phyloP scores from a whole-genome alignment of 2,797 vertebrate genomes.

The Apogon hyalosoma region DNA sequence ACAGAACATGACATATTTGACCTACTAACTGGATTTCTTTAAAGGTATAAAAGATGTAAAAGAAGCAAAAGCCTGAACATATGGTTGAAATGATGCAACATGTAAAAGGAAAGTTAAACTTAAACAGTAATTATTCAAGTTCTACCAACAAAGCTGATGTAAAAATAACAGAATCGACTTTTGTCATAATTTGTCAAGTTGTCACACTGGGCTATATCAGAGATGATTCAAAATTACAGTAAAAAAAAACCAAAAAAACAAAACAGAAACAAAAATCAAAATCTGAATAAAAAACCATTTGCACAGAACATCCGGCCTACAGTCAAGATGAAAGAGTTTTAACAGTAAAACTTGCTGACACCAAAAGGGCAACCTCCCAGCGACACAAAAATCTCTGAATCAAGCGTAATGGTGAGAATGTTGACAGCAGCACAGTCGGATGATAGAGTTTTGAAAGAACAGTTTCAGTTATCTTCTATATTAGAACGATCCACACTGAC shows the following conservation, averaged over 20 bases:
- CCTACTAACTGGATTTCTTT: no score
- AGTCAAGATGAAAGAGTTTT: slow-evolving; percentile 26
- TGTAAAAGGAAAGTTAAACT: slow-evolving; percentile 12
- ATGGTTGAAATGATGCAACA: slow-evolving; percentile 21
- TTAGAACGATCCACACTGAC: slow-evolving; percentile 29
- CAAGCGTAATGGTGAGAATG: slow-evolving; percentile 21
- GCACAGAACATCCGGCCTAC: slow-evolving; percentile 6
- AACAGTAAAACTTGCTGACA: slow-evolving; percentile 27
- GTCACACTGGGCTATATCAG: slow-evolving; percentile 39
- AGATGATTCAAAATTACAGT: slow-evolving; percentile 40
- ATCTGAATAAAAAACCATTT: no score
- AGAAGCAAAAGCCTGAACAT: no score
- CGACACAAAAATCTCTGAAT: slow-evolving; percentile 25
- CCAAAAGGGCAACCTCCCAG: slow-evolving; percentile 34
- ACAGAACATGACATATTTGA: no score
- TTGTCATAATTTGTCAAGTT: slow-evolving; percentile 31
- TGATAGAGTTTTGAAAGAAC: slow-evolving; percentile 38
- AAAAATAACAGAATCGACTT: slow-evolving; percentile 28
- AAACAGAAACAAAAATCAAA: no score
- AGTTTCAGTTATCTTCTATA: slow-evolving; percentile 35
- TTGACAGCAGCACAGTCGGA: slow-evolving; percentile 38
- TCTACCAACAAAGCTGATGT: slow-evolving; percentile 28
- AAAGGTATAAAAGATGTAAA: no score
- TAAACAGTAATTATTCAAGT: slow-evolving; percentile 34
- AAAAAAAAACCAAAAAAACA: not conserved